A percentile compares a stretch with the other conserved stretches of the same genome.
Conservation (phyloP, 2,113 vertebrate genomes). For the Macquaria australasica region DNA sequence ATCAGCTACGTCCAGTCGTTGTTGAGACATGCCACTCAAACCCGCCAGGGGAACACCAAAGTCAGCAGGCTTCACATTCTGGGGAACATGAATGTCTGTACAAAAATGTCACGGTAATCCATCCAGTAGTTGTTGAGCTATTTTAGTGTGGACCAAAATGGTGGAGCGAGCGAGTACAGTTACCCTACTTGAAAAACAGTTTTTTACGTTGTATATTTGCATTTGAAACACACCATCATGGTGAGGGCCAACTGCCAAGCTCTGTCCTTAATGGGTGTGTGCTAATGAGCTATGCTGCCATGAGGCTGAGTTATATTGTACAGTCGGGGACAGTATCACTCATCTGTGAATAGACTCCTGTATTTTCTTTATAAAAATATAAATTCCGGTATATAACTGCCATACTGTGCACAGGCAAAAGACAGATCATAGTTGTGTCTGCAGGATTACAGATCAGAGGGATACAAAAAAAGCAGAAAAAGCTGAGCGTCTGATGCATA, state of each 20-base stretch:
- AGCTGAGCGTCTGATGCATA: slow-evolving; percentile 12
- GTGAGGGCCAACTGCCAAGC: not conserved
- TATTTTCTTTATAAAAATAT: not conserved
- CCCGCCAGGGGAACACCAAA: not conserved
- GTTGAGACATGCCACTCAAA: not conserved
- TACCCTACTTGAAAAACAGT: not conserved
- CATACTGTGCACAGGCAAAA: not conserved
- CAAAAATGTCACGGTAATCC: not conserved
- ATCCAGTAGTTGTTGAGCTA: not conserved
- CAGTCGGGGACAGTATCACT: not conserved
- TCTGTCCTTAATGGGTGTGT: not conserved
- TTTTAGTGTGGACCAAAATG: not conserved
- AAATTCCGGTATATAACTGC: not conserved
- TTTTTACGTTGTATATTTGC: not conserved
- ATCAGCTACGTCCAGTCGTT: not conserved
- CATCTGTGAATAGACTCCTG: not conserved
- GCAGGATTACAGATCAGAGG: slow-evolving; percentile 11
- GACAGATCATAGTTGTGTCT: slow-evolving; percentile 22
- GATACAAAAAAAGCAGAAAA: not conserved
- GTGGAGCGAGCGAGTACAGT: not conserved
- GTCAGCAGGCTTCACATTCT: not conserved
- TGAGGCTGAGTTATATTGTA: not conserved
- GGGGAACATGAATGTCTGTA: not conserved
- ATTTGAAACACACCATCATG: not conserved
- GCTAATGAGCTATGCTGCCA: not conserved